Percentiles rank a stretch among this genome's conserved stretches.
Conservation (phyloP, 2,888 invertebrate species). For the Crossocerus cetratus region DNA sequence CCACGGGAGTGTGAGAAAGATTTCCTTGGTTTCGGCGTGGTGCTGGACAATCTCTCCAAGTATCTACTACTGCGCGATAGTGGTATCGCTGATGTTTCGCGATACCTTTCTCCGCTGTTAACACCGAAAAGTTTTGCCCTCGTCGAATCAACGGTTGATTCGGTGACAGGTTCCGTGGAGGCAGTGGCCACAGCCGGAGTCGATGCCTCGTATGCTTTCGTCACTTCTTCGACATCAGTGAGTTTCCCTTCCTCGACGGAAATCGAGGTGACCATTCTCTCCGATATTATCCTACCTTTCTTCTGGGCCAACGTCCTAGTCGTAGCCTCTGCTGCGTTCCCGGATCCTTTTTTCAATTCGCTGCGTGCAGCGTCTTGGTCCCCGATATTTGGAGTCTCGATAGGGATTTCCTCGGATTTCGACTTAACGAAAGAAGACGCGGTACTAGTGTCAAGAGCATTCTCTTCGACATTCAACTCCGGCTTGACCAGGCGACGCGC, state of each 20-base stretch:
- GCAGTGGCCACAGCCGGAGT: neutral
- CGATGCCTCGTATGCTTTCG: conserved; percentile 21
- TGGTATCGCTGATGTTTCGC: conserved; percentile 15
- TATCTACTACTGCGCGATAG: neutral
- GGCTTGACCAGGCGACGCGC: conserved; percentile 69
- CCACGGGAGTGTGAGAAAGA: conserved; percentile 6
- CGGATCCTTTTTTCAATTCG: conserved; percentile 26
- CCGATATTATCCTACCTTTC: conserved; percentile 43
- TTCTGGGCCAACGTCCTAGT: conserved; percentile 19
- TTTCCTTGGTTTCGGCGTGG: conserved; percentile 38
- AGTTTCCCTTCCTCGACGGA: conserved; percentile 30
- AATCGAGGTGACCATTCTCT: conserved; percentile 46
- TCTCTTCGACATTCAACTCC: conserved; percentile 63
- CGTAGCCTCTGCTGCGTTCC: conserved; percentile 12
- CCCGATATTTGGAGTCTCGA: conserved; percentile 22
- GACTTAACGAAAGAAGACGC: conserved; percentile 34
- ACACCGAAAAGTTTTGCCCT: conserved; percentile 1
- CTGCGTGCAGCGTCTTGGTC: conserved; percentile 46
- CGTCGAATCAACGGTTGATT: conserved; percentile 32
- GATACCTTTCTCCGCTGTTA: conserved; percentile 14
- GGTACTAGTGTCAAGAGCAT: conserved; percentile 49
- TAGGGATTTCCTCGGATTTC: conserved; percentile 19
- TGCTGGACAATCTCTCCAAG: conserved; percentile 13
- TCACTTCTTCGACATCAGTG: conserved; percentile 16
- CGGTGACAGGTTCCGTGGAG: conserved; percentile 24